Conservation (phyloP, 2,113 vertebrate genomes). For the Phalacrocorax aristotelis region DNA sequence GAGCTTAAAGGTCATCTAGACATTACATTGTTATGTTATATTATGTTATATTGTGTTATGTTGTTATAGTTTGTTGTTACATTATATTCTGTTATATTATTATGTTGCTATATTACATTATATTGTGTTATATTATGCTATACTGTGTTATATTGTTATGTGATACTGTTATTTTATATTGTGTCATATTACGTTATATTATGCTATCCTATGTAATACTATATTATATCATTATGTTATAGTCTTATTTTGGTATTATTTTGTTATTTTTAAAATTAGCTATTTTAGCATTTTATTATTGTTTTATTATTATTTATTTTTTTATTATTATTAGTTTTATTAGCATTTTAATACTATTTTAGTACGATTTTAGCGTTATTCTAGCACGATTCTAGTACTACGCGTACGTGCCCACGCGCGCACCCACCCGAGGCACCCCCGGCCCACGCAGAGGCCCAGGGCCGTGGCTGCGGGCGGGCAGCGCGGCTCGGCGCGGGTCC, state of each 20-base stretch:
- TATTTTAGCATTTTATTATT: not conserved
- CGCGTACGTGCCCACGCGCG: fast-evolving
- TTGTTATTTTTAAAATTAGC: not conserved
- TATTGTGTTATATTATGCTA: not conserved
- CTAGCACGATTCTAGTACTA: not conserved
- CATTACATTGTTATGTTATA: not conserved
- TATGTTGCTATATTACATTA: too few species aligned
- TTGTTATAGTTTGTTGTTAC: too few species aligned
- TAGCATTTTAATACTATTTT: too few species aligned
- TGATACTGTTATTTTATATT: too few species aligned
- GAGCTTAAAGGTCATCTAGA: not conserved
- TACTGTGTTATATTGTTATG: too few species aligned
- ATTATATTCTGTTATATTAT: not conserved
- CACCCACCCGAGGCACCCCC: not conserved
- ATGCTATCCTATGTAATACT: not conserved
- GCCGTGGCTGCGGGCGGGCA: not conserved
- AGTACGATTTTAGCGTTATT: too few species aligned
- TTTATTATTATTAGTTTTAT: not conserved
- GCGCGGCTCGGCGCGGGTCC: too few species aligned
- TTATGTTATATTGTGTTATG: too few species aligned
- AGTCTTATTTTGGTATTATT: too few species aligned
- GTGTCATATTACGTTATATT: too few species aligned
- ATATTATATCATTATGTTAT: too few species aligned
- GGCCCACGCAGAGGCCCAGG: too few species aligned
- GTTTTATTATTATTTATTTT: fast-evolving